These are phyloP conservation scores for Microhierax caerulescens DNA, from an alignment of 2,797 vertebrate species.

Conservation along the genomic window DNA sequence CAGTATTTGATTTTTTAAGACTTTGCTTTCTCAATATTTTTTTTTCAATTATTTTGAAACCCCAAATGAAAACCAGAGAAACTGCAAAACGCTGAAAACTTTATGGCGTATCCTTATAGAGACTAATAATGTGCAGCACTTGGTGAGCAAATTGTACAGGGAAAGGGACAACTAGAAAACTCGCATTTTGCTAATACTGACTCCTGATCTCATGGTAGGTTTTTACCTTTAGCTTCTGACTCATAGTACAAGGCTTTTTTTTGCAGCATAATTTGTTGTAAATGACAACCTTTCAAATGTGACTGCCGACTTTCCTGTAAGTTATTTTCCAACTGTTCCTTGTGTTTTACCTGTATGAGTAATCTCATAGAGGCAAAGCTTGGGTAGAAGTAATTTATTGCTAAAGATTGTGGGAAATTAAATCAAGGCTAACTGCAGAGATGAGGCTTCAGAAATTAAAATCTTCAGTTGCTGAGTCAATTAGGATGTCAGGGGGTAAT, in stretches of 20 bases:
- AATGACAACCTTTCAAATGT: not conserved
- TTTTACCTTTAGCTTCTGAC: not conserved
- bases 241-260: not conserved
- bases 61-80: not conserved
- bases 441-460: not conserved
- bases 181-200: not conserved
- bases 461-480: not conserved
- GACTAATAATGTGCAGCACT: not conserved
- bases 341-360: not conserved
- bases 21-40: not conserved
- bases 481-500: not conserved
- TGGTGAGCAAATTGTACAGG: not conserved
- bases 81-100: not conserved
- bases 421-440: not conserved
- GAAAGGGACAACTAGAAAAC: not conserved
- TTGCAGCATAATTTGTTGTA: not conserved
- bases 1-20: not conserved
- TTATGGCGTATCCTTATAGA: not conserved
- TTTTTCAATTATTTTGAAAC: not conserved
- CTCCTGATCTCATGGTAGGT: not conserved
- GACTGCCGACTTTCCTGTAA: not conserved
- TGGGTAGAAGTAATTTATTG: not conserved
- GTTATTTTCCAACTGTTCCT: not conserved
- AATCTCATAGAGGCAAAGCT: not conserved
- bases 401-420: conserved; percentile 16